A percentile compares a stretch with the other conserved stretches of the same genome.
Conservation (phyloP, 2,888 invertebrate species). For the Leistus spinibarbis region DNA sequence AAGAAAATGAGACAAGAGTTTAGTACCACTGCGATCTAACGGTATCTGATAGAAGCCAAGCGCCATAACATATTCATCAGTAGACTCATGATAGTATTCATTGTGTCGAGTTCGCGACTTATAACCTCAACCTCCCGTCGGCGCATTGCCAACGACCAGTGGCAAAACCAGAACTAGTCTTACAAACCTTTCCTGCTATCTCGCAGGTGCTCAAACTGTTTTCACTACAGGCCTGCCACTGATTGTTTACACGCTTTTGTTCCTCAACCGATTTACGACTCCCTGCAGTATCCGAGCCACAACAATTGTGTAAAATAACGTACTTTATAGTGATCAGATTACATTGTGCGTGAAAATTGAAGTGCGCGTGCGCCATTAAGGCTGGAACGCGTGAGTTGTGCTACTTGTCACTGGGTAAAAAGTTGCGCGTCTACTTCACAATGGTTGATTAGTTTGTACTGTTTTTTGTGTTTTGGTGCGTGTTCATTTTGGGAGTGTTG, state of each 20-base stretch:
- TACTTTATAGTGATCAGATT: neutral
- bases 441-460: conserved; percentile 4
- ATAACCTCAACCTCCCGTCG: neutral
- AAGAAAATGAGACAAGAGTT: conserved; percentile 12
- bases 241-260: neutral
- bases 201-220: neutral
- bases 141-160: neutral
- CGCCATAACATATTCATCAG: neutral
- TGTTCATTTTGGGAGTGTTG: conserved; percentile 1
- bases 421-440: neutral
- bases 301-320: conserved; percentile 11
- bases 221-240: neutral
- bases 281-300: neutral
- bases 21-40: conserved; percentile 29
- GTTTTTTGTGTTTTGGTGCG: conserved; percentile 5
- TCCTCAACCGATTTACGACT: neutral
- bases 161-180: neutral
- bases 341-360: neutral
- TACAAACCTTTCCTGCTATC: neutral
- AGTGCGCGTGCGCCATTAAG: neutral
- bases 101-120: neutral
- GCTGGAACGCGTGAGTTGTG: neutral
- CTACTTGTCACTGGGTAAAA: neutral
- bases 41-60: conserved; percentile 17
- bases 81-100: neutral